Conservation (phyloP, 2,888 invertebrate genomes). For the Trissonchulus sp. region DNA sequence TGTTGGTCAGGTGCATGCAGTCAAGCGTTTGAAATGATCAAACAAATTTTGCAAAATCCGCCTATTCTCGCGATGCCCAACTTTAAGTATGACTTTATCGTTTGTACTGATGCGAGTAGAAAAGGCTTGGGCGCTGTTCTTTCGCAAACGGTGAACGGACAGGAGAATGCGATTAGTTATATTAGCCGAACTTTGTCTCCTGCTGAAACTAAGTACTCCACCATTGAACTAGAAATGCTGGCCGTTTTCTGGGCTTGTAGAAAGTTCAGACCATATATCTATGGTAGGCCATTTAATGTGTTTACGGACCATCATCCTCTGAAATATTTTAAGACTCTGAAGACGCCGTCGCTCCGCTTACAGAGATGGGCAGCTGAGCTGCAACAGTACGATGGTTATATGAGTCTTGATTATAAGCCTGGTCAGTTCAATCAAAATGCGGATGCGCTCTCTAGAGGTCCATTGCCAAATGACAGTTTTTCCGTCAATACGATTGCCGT, state of each 20-base stretch:
- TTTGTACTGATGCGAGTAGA: neutral
- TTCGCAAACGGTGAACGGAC: neutral
- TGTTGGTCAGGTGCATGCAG: neutral
- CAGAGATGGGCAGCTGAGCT: neutral
- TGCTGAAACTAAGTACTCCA: constrained; percentile 4
- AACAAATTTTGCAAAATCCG: neutral
- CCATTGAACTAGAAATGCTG: neutral
- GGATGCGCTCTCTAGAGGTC: neutral
- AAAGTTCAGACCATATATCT: neutral
- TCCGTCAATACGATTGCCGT: neutral
- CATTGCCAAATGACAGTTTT: neutral
- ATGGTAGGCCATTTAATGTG: neutral
- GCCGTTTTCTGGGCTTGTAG: neutral
- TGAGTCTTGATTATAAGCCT: neutral
- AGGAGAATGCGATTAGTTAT: neutral
- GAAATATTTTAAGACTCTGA: neutral
- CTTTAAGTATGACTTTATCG: neutral
- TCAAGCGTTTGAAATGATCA: neutral
- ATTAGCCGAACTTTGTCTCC: neutral
- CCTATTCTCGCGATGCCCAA: constrained; percentile 1
- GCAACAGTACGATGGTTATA: neutral
- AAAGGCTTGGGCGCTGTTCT: neutral
- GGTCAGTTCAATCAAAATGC: neutral
- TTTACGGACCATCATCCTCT: neutral
- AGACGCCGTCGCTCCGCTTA: neutral